These are phyloP conservation scores for Schizopygopsis pylzovi DNA, from an alignment of 2,797 vertebrate genomes.

Conservation along the genomic window DNA sequence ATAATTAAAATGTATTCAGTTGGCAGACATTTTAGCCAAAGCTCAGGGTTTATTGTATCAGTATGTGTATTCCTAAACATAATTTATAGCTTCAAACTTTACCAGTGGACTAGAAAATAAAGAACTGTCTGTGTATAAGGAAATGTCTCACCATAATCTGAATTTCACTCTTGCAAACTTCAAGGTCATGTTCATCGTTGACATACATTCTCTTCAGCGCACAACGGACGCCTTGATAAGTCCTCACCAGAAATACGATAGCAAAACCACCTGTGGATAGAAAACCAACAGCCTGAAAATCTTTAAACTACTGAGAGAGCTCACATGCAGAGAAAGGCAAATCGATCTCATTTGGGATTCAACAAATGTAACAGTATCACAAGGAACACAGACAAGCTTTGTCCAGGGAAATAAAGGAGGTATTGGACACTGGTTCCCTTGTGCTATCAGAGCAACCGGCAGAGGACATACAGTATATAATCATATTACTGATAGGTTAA, in stretches of 20 bases:
- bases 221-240: conserved; percentile 91
- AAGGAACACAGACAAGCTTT: conserved; percentile 23
- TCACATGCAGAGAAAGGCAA: conserved; percentile 9
- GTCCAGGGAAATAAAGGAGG: conserved; percentile 11
- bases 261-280: conserved; percentile 90
- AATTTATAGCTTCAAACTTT: neutral
- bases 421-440: neutral
- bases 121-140: neutral
- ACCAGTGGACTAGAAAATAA: neutral
- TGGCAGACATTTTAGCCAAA: neutral
- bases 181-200: conserved; percentile 95
- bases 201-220: conserved; percentile 99
- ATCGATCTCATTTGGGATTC: conserved; percentile 15
- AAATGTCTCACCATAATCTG: conserved; percentile 94
- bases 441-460: neutral
- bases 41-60: neutral
- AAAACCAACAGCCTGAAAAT: conserved; percentile 9
- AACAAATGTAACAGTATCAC: conserved; percentile 16
- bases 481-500: neutral
- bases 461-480: neutral
- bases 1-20: neutral
- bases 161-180: conserved; percentile 97
- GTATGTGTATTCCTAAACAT: neutral
- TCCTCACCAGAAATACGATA: conserved; percentile 95
- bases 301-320: conserved; percentile 22